A percentile compares a stretch with the other conserved stretches of the same genome.
phyloP scores from a whole-genome alignment of 2,797 vertebrate genomes.

The Anguilla obscura region DNA sequence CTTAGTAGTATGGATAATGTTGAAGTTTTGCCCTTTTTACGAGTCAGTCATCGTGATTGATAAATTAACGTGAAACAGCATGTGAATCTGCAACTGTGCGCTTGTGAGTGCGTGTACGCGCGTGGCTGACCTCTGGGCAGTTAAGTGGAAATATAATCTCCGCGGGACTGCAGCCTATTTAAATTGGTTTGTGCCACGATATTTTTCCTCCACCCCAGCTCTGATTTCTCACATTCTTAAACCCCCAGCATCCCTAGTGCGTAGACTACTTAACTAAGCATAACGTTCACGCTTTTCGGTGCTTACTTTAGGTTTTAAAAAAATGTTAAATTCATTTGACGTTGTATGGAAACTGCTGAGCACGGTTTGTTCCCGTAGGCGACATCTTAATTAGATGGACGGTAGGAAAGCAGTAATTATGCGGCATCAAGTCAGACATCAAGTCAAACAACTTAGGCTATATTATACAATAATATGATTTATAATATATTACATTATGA shows the following conservation, averaged over 20 bases:
- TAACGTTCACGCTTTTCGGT: not conserved
- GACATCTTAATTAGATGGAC: too few species aligned
- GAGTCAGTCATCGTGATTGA: not conserved
- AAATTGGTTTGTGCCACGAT: not conserved
- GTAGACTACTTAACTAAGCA: not conserved
- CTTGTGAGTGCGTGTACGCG: not conserved
- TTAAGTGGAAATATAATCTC: conserved; percentile 29
- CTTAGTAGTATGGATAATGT: not conserved
- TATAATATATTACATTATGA: too few species aligned
- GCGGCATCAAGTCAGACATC: too few species aligned
- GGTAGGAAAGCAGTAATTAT: too few species aligned
- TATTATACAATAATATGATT: too few species aligned
- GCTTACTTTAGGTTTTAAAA: not conserved
- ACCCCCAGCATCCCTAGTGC: conserved; percentile 16
- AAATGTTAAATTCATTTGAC: not conserved
- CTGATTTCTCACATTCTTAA: conserved; percentile 2
- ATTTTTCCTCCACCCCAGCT: not conserved
- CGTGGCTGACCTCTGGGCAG: not conserved
- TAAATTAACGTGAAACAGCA: not conserved
- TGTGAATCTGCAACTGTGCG: not conserved
- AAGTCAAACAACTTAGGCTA: too few species aligned
- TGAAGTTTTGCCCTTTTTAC: not conserved
- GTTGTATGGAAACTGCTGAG: not conserved
- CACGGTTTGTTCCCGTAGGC: too few species aligned
- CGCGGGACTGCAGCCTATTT: conserved; percentile 4